phyloP scores from a whole-genome alignment of 1,140 invertebrate genomes.

The Diploscapter pachys region DNA sequence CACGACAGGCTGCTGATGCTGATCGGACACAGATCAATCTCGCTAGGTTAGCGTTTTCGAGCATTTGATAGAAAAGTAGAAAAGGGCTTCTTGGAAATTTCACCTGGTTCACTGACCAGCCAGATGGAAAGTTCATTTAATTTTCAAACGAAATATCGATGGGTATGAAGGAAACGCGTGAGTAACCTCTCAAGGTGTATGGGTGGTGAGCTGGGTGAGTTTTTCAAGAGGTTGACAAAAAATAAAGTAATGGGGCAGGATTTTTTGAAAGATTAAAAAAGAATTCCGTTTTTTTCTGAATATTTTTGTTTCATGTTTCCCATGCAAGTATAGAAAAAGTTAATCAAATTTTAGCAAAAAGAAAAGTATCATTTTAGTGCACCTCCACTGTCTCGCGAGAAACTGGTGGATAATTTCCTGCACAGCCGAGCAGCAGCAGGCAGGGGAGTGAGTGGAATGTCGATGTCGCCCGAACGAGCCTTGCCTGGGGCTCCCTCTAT shows the following conservation, averaged over 20 bases:
- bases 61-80: conserved; percentile 3
- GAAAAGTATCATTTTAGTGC: not conserved
- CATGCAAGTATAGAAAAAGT: not conserved
- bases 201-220: too few species aligned
- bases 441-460: not conserved
- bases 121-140: too few species aligned
- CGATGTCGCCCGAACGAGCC: not conserved
- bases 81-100: too few species aligned
- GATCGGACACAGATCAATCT: conserved; percentile 2
- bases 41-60: conserved; percentile 5
- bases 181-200: too few species aligned
- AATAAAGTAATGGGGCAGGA: too few species aligned
- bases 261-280: too few species aligned
- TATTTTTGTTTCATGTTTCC: too few species aligned
- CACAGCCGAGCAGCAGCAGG: not conserved
- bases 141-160: too few species aligned
- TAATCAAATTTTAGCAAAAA: not conserved
- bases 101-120: too few species aligned
- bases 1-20: not conserved
- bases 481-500: conserved; percentile 16
- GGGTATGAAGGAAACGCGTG: too few species aligned
- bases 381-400: conserved; percentile 4
- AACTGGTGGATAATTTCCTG: conserved; percentile 23
- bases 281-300: too few species aligned
- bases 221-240: too few species aligned